Evolutionary conservation across 2,888 invertebrate genomes (phyloP).

Genomic region (Eucriotettix oculatus): DNA sequence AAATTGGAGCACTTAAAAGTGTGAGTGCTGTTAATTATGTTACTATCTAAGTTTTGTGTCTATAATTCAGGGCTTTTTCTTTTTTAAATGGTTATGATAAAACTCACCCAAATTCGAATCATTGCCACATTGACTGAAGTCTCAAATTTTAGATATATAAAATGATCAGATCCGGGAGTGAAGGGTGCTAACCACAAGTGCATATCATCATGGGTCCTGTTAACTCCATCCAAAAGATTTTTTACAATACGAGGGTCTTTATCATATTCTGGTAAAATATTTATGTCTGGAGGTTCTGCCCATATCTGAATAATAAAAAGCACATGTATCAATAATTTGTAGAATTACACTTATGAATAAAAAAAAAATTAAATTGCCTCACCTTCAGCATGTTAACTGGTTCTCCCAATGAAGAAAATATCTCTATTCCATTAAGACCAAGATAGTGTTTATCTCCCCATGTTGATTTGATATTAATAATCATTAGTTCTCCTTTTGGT

Average conservation of each 20-base stretch:
- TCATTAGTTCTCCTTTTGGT: conserved; percentile 47
- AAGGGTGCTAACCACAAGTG: conserved; percentile 61
- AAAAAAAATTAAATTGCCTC: not conserved
- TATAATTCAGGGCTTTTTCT: not conserved
- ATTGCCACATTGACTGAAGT: conserved; percentile 38
- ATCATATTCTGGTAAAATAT: conserved; percentile 48
- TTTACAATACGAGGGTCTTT: conserved; percentile 42
- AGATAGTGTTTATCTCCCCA: conserved; percentile 71
- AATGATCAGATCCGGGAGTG: conserved; percentile 38
- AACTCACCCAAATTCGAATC: conserved; percentile 50
- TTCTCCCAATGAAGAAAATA: conserved; percentile 47
- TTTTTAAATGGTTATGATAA: not conserved
- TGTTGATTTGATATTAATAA: conserved; percentile 50
- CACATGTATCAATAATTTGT: not conserved
- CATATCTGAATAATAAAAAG: conserved; percentile 27
- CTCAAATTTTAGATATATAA: conserved; percentile 38
- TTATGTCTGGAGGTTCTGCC: conserved; percentile 37
- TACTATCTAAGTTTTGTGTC: too few species aligned
- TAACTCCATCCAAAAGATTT: conserved; percentile 52
- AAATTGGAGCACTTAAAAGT: too few species aligned
- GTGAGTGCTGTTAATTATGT: too few species aligned
- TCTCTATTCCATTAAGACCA: conserved; percentile 61
- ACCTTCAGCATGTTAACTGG: conserved; percentile 43
- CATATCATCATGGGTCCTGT: conserved; percentile 57
- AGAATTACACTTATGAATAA: not conserved